Evolutionary conservation across 2,888 invertebrate species (phyloP).

Genomic region (Cheilosia grossa): DNA sequence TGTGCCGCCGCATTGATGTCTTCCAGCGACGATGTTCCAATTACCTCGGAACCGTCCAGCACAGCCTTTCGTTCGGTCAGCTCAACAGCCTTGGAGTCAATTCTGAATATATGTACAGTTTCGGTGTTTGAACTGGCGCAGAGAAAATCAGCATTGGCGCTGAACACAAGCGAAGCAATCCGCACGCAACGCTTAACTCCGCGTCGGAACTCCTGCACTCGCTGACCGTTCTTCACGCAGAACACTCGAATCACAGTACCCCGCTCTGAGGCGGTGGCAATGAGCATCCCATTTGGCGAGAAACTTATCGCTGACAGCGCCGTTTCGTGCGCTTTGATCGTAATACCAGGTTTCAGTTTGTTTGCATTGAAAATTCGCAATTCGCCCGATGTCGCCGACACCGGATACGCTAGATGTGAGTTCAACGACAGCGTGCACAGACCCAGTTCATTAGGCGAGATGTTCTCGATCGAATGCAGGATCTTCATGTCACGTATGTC

Average conservation of each 20-base stretch:
- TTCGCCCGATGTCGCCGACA: constrained; percentile 80
- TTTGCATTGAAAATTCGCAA: constrained; percentile 82
- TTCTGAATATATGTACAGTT: constrained; percentile 83
- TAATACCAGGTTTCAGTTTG: constrained; percentile 79
- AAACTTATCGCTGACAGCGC: constrained; percentile 81
- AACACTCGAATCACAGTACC: constrained; percentile 83
- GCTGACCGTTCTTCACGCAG: constrained; percentile 82
- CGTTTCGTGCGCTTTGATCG: constrained; percentile 82
- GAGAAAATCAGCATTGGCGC: constrained; percentile 80
- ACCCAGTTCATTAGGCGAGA: constrained; percentile 81
- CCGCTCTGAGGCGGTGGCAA: constrained; percentile 83
- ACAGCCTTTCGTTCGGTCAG: constrained; percentile 79
- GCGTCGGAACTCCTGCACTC: constrained; percentile 82
- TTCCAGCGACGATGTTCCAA: constrained; percentile 65
- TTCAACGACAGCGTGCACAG: constrained; percentile 82
- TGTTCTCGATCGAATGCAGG: constrained; percentile 81
- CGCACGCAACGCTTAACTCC: constrained; percentile 82
- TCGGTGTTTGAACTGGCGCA: constrained; percentile 83
- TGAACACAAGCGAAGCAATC: constrained; percentile 82
- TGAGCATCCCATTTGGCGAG: constrained; percentile 81
- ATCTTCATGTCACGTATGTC: constrained; percentile 83
- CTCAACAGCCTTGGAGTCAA: constrained; percentile 80
- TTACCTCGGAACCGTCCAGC: constrained; percentile 31
- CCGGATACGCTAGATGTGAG: constrained; percentile 82
- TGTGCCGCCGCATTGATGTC: constrained; percentile 43